phyloP scores from a whole-genome alignment of 2,888 invertebrate genomes.

The Shargacucullia verbasci region DNA sequence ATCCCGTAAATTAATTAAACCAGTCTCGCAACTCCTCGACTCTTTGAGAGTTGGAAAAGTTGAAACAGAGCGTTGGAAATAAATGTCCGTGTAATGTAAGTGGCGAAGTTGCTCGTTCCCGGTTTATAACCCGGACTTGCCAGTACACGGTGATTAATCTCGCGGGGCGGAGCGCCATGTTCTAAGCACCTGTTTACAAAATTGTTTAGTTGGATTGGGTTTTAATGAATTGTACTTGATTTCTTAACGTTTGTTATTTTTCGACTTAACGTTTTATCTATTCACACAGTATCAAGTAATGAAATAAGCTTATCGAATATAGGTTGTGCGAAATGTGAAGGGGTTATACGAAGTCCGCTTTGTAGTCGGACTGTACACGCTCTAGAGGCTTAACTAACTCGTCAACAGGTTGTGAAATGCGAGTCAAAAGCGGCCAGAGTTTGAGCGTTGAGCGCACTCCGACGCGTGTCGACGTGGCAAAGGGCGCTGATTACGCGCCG shows the following conservation, averaged over 20 bases:
- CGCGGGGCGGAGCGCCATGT: conserved; percentile 60
- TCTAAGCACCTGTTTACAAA: conserved; percentile 66
- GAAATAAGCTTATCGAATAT: conserved; percentile 16
- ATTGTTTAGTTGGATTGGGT: conserved; percentile 62
- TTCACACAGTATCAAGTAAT: not conserved
- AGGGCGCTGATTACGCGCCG: conserved; percentile 84
- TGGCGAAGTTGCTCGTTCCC: conserved; percentile 84
- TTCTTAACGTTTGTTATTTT: conserved; percentile 14
- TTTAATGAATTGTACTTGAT: conserved; percentile 59
- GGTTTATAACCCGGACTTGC: conserved; percentile 80
- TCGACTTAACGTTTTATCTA: not conserved
- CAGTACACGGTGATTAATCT: conserved; percentile 79
- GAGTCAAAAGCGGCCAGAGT: conserved; percentile 79
- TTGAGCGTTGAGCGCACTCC: conserved; percentile 75
- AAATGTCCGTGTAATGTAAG: conserved; percentile 87
- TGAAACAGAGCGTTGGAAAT: conserved; percentile 83
- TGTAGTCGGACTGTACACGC: conserved; percentile 72
- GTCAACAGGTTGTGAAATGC: conserved; percentile 87
- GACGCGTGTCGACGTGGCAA: conserved; percentile 79
- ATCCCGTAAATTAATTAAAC: conserved; percentile 83
- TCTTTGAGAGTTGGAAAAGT: conserved; percentile 80
- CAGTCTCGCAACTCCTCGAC: conserved; percentile 66
- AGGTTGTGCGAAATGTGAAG: conserved; percentile 26
- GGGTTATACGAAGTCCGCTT: conserved; percentile 63
- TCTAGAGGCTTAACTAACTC: conserved; percentile 79